Conservation (phyloP, 2,797 vertebrate genomes). For the Taenioides sp. region DNA sequence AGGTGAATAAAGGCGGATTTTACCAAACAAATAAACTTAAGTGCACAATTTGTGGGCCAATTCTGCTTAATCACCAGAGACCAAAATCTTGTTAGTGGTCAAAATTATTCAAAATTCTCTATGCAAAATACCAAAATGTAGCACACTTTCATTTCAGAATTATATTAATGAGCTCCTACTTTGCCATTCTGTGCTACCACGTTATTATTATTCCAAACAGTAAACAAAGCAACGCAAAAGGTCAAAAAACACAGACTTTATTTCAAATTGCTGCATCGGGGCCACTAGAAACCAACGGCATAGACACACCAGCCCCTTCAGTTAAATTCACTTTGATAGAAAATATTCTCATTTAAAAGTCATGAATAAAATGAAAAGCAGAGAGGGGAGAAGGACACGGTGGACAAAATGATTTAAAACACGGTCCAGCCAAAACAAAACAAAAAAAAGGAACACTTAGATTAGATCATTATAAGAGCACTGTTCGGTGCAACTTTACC, state of each 20-base stretch:
- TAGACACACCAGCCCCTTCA: slow-evolving; percentile 63
- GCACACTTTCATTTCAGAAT: not conserved
- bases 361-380: slow-evolving; percentile 84
- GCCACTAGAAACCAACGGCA: slow-evolving; percentile 68
- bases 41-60: not conserved
- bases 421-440: slow-evolving; percentile 47
- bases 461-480: slow-evolving; percentile 86
- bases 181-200: not conserved
- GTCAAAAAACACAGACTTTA: slow-evolving; percentile 72
- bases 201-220: slow-evolving; percentile 12
- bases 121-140: not conserved
- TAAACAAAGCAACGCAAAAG: slow-evolving; percentile 40
- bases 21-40: too few relatives aligned
- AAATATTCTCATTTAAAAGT: slow-evolving; percentile 74
- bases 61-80: not conserved
- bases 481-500: slow-evolving; percentile 85
- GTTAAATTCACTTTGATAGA: slow-evolving; percentile 75
- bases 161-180: not conserved
- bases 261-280: slow-evolving; percentile 69
- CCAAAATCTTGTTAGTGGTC: not conserved
- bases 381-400: slow-evolving; percentile 73
- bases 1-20: too few relatives aligned
- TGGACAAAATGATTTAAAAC: slow-evolving; percentile 54
- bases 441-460: slow-evolving; percentile 83
- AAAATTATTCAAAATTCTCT: not conserved